Evolutionary conservation across 2,888 invertebrate species (phyloP).

Genomic region (Ypsolopha sequella): DNA sequence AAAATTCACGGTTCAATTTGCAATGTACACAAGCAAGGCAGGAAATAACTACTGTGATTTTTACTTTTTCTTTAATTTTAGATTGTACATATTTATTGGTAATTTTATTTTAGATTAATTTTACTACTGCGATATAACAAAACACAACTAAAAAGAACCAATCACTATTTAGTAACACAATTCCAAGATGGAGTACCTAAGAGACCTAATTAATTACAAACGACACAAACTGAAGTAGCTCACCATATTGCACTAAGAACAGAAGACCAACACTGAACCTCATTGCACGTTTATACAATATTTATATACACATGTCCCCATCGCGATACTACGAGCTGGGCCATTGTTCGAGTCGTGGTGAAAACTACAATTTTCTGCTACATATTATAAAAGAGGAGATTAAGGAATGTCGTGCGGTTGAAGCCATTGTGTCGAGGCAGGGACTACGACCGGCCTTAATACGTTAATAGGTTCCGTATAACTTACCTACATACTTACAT

Average conservation of each 20-base stretch:
- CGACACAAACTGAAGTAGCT: neutral
- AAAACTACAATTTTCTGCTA: constrained; percentile 11
- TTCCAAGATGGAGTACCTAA: no score
- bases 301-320: neutral
- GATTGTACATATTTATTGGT: no score
- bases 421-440: neutral
- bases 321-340: neutral
- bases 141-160: no score
- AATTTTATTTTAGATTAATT: no score
- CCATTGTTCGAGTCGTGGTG: constrained; percentile 11
- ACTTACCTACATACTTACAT: no score
- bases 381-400: neutral
- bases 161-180: no score
- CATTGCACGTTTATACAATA: neutral
- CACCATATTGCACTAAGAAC: neutral
- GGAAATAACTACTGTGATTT: neutral
- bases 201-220: no score
- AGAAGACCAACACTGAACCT: neutral
- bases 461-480: neutral
- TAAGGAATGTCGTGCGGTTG: no score
- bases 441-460: no score
- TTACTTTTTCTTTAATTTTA: no score
- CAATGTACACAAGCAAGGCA: neutral
- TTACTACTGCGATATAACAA: no score
- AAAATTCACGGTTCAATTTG: no score